A percentile compares a stretch with the other conserved stretches of the same genome.
Evolutionary conservation across 2,888 invertebrate species (phyloP).

Genomic region (Malacosoma neustria): DNA sequence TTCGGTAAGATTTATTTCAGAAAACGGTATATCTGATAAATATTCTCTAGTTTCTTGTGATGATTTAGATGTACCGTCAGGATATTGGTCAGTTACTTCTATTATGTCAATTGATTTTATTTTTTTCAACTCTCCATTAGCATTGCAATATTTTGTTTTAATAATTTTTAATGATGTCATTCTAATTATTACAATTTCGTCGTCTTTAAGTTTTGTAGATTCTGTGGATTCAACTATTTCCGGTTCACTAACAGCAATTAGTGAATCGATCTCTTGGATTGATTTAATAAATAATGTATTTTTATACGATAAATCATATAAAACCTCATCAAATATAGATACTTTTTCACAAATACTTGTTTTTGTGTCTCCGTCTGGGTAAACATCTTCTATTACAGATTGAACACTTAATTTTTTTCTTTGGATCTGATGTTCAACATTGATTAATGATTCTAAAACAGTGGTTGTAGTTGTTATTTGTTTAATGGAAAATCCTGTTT

Average conservation of each 20-base stretch:
- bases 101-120: slow-evolving; percentile 48
- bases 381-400: slow-evolving; percentile 50
- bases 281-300: too few relatives aligned
- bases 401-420: slow-evolving; percentile 44
- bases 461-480: not conserved
- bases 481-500: not conserved
- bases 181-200: slow-evolving; percentile 38
- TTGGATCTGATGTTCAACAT: slow-evolving; percentile 18
- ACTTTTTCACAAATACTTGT: slow-evolving; percentile 57
- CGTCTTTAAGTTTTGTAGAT: slow-evolving; percentile 41
- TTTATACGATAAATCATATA: slow-evolving; percentile 12
- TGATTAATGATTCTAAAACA: not conserved
- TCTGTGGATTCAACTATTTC: slow-evolving; percentile 45
- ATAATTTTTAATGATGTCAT: slow-evolving; percentile 39
- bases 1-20: too few relatives aligned
- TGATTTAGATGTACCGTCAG: slow-evolving; percentile 57
- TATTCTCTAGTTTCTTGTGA: too few relatives aligned
- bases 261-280: not conserved
- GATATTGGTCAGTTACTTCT: slow-evolving; percentile 57
- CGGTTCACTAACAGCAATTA: slow-evolving; percentile 27
- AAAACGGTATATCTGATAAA: too few relatives aligned
- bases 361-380: slow-evolving; percentile 52
- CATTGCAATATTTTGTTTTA: slow-evolving; percentile 51
- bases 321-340: slow-evolving; percentile 38
- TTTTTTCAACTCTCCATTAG: slow-evolving; percentile 38